Conservation (phyloP, 64 coral and sea anemone genomes). For the Pocillopora verrucosa region DNA sequence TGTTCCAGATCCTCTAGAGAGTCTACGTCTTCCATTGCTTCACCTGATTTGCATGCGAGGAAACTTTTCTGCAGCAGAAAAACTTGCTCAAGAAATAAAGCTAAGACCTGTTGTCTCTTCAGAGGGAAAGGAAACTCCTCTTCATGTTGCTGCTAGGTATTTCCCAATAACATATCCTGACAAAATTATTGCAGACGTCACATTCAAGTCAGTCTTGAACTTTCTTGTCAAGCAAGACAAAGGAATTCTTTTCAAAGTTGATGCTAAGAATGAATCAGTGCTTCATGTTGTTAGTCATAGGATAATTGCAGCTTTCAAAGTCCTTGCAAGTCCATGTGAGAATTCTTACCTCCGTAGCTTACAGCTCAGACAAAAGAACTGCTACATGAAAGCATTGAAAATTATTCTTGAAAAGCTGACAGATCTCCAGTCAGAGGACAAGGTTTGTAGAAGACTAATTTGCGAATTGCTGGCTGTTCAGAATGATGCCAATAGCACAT, state of each 20-base stretch:
- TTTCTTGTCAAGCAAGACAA: not conserved
- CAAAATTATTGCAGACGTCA: not conserved
- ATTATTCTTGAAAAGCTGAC: not conserved
- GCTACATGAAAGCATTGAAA: not conserved
- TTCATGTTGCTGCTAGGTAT: conserved; percentile 2
- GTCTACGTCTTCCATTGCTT: not conserved
- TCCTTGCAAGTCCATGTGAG: not conserved
- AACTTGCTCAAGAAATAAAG: not conserved
- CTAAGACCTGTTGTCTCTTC: not conserved
- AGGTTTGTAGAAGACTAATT: not conserved
- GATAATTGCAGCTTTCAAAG: not conserved
- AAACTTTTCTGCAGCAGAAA: not conserved
- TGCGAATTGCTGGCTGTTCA: not conserved
- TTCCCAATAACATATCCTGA: not conserved
- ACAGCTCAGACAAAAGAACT: not conserved
- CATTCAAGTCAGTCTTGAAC: not conserved
- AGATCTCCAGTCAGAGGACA: not conserved
- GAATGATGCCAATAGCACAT: not conserved
- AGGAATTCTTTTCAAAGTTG: not conserved
- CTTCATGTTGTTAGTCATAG: not conserved
- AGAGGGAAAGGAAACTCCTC: conserved; percentile 2
- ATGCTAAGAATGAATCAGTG: not conserved
- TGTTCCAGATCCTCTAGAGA: conserved; percentile 3
- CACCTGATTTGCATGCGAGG: conserved; percentile 15
- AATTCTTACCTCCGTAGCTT: not conserved